Conservation (phyloP, 2,113 vertebrate genomes). For the Ciconia maguari region DNA sequence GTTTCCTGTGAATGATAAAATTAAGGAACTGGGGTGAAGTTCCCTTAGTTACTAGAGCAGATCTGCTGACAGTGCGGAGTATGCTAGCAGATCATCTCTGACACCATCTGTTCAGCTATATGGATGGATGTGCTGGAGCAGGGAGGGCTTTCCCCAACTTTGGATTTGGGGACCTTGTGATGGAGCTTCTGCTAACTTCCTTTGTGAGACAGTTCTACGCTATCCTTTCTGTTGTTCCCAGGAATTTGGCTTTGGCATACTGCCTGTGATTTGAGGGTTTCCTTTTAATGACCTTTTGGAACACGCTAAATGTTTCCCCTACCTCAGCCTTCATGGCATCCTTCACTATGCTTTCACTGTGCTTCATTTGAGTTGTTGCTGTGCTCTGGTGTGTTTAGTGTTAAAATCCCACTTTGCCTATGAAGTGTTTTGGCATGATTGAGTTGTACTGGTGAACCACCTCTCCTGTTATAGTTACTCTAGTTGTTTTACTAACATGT, state of each 20-base stretch:
- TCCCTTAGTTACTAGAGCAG: not conserved
- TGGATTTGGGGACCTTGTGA: not conserved
- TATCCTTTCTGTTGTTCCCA: not conserved
- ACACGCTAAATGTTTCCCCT: not conserved
- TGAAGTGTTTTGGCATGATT: accelerated
- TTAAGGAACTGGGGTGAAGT: not conserved
- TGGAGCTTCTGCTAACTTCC: not conserved
- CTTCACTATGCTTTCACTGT: not conserved
- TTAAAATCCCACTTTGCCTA: not conserved
- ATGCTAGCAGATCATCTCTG: not conserved
- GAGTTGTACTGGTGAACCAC: not conserved
- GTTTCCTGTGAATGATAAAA: not conserved
- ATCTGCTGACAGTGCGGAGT: not conserved
- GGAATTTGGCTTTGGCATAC: not conserved
- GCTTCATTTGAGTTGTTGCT: not conserved
- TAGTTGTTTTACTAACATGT: not conserved
- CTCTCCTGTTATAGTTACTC: not conserved
- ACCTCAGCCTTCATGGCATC: not conserved
- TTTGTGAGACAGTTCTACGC: not conserved
- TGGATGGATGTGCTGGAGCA: not conserved
- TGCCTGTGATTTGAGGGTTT: not conserved
- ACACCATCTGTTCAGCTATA: not conserved
- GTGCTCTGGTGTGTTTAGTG: not conserved
- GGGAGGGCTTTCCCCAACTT: not conserved
- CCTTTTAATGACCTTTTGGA: not conserved